phyloP scores from a whole-genome alignment of 2,888 invertebrate species.

The Smittia sp. region DNA sequence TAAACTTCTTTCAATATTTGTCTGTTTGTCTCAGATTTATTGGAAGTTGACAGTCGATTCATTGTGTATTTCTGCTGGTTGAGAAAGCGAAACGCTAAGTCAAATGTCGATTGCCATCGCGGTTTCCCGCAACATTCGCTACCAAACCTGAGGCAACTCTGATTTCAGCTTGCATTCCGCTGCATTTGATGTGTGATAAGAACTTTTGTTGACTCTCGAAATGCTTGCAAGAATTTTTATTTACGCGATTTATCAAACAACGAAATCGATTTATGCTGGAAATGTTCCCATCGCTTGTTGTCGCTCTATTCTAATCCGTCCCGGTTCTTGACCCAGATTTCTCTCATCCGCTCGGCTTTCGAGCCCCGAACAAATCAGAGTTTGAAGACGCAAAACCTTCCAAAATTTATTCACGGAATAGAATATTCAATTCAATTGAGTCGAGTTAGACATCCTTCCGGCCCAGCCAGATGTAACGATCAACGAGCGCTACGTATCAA shows the following conservation, averaged over 20 bases:
- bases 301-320: not conserved
- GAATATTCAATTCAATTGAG: not conserved
- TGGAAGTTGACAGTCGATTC: not conserved
- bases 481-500: too few species aligned
- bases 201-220: not conserved
- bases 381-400: not conserved
- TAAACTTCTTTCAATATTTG: not conserved
- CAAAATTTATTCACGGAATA: not conserved
- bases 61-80: not conserved
- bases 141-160: not conserved
- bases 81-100: too few species aligned
- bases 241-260: too few species aligned
- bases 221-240: too few species aligned
- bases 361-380: not conserved
- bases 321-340: not conserved
- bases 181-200: not conserved
- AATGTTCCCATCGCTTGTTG: too few species aligned
- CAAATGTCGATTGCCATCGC: not conserved
- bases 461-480: not conserved
- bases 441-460: constrained; percentile 32
- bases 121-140: not conserved
- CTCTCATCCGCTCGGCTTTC: not conserved
- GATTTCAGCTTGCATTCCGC: not conserved
- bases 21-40: constrained; percentile 1
- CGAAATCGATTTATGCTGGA: too few species aligned